A percentile compares a stretch with the other conserved stretches of the same genome.
Conservation (phyloP, 2,113 vertebrate genomes). For the Gadus macrocephalus region DNA sequence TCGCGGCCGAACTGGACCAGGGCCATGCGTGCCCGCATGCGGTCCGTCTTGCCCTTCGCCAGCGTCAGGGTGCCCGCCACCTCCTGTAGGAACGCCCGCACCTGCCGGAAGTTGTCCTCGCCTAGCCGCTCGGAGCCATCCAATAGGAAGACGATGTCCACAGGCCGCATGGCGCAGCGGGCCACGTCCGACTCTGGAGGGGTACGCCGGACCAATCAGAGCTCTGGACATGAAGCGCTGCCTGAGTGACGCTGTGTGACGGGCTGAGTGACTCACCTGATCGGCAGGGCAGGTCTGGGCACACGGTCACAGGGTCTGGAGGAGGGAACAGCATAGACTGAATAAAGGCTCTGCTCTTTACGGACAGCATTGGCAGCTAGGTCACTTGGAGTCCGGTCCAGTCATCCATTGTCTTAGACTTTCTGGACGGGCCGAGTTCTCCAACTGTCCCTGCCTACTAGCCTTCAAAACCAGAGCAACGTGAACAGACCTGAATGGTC, state of each 20-base stretch:
- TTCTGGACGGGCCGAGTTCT: too few species aligned
- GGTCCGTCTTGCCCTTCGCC: slow-evolving; percentile 64
- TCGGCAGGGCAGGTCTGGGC: slow-evolving; percentile 91
- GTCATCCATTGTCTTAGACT: too few species aligned
- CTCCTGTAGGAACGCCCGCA: slow-evolving; percentile 72
- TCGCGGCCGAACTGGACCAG: slow-evolving; percentile 80
- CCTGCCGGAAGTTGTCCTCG: slow-evolving; percentile 72
- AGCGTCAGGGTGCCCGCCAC: slow-evolving; percentile 67
- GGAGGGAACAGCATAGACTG: not conserved
- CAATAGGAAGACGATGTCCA: slow-evolving; percentile 85
- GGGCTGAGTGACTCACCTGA: slow-evolving; percentile 75
- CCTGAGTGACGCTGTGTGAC: not conserved
- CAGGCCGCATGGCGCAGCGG: slow-evolving; percentile 79
- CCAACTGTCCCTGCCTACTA: too few species aligned
- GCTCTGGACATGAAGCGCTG: not conserved
- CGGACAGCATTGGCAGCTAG: too few species aligned
- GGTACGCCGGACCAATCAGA: not conserved
- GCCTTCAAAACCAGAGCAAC: too few species aligned
- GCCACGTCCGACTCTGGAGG: slow-evolving; percentile 79
- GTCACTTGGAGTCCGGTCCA: too few species aligned
- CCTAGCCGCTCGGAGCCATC: slow-evolving; percentile 88
- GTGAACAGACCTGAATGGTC: too few species aligned
- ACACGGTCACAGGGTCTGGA: slow-evolving; percentile 88
- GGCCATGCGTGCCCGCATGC: slow-evolving; percentile 77
- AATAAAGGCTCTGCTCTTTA: too few species aligned